These are phyloP conservation scores for Nestor notabilis DNA, from an alignment of 2,113 vertebrate genomes.

Conservation along the genomic window DNA sequence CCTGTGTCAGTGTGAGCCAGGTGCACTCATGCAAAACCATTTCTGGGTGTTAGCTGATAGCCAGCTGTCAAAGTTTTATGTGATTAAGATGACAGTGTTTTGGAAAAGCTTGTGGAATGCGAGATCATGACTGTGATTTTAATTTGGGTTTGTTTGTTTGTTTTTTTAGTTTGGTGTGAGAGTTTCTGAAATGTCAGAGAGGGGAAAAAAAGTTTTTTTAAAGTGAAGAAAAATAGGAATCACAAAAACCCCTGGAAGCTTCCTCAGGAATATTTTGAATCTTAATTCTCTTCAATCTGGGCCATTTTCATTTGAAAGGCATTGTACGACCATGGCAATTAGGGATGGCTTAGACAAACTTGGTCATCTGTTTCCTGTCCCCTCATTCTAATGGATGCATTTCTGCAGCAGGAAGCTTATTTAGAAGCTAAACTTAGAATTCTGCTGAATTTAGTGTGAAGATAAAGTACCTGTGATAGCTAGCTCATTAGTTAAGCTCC, in stretches of 20 bases:
- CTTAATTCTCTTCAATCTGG: not conserved
- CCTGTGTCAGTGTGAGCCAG: fast-evolving
- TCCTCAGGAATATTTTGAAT: not conserved
- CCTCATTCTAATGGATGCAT: not conserved
- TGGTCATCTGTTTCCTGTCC: not conserved
- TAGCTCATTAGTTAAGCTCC: not conserved
- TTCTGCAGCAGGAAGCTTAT: not conserved
- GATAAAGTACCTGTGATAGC: not conserved
- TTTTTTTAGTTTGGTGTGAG: not conserved
- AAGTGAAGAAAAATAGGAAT: not conserved
- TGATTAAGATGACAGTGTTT: fast-evolving
- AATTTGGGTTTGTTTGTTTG: not conserved
- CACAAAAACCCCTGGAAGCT: not conserved
- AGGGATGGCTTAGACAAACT: not conserved
- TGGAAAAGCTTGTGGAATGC: not conserved
- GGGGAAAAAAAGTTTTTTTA: not conserved
- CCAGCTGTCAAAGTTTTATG: not conserved
- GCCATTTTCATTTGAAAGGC: not conserved
- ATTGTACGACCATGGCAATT: not conserved
- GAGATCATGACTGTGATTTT: not conserved
- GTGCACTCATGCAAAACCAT: fast-evolving
- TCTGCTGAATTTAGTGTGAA: not conserved
- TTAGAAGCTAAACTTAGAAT: not conserved
- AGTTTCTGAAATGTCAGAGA: not conserved
- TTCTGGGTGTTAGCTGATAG: not conserved